These are phyloP conservation scores for Pardalotus punctatus DNA, from an alignment of 2,113 vertebrate genomes.

Conservation along the genomic window DNA sequence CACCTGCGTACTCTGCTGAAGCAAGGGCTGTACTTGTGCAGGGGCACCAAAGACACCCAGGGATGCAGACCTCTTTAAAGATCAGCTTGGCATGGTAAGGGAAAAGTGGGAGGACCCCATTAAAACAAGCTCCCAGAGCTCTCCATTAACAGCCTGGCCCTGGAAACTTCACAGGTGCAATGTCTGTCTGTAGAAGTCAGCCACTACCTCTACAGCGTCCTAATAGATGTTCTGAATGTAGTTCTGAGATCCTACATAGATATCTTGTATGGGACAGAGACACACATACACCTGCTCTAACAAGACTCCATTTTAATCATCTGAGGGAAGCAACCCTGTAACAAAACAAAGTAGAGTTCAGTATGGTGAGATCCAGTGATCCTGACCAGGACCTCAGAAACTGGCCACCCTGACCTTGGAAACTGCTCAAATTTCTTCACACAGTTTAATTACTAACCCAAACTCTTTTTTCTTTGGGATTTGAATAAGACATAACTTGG, in stretches of 20 bases:
- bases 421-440: background rate
- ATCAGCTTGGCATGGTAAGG: accelerated
- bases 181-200: background rate
- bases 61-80: background rate
- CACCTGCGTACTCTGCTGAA: background rate
- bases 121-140: background rate
- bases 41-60: background rate
- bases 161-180: background rate
- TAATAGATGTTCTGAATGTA: background rate
- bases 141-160: background rate
- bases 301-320: background rate
- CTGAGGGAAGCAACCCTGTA: background rate
- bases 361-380: accelerated
- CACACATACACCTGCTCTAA: background rate
- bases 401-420: background rate
- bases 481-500: background rate
- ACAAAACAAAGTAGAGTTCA: background rate
- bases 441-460: background rate
- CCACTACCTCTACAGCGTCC: background rate
- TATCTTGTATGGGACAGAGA: background rate
- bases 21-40: accelerated
- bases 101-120: background rate
- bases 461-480: background rate
- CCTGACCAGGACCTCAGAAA: background rate
- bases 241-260: background rate